Evolutionary conservation across 2,797 vertebrate genomes (phyloP).

Genomic region (Fringilla coelebs): DNA sequence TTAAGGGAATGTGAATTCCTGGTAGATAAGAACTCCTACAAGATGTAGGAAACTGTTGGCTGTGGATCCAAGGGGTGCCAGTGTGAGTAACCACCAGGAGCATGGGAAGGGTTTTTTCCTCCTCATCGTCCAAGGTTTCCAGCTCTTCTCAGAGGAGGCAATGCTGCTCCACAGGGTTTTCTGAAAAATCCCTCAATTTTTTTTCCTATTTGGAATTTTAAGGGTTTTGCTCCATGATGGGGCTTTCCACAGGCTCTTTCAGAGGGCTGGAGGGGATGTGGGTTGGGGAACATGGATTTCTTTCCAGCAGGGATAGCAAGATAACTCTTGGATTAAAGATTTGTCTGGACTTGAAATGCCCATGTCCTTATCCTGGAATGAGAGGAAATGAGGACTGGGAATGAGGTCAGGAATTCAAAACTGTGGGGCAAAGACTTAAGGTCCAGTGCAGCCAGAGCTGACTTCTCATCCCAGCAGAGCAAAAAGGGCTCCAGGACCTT

Average conservation of each 20-base stretch:
- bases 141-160: neutral
- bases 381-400: neutral
- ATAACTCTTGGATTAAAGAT: neutral
- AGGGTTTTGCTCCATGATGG: neutral
- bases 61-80: neutral
- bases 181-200: neutral
- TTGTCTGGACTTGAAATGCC: neutral
- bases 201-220: neutral
- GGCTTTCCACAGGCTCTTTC: neutral
- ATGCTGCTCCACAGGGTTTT: neutral
- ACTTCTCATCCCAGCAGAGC: neutral
- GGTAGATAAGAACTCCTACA: neutral
- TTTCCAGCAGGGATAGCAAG: neutral
- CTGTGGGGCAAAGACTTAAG: neutral
- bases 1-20: neutral
- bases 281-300: neutral
- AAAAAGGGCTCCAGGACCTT: neutral
- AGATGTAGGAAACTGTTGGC: neutral
- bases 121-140: neutral
- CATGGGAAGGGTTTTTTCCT: rapidly evolving
- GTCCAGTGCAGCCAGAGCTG: neutral
- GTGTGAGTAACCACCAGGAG: rapidly evolving
- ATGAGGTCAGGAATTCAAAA: neutral
- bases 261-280: neutral
- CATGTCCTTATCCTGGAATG: neutral